Evolutionary conservation across 2,113 vertebrate species (phyloP), one percentile per base, ranked within the genome.

Genomic region (Nothobranchius furzeri): DNA sequence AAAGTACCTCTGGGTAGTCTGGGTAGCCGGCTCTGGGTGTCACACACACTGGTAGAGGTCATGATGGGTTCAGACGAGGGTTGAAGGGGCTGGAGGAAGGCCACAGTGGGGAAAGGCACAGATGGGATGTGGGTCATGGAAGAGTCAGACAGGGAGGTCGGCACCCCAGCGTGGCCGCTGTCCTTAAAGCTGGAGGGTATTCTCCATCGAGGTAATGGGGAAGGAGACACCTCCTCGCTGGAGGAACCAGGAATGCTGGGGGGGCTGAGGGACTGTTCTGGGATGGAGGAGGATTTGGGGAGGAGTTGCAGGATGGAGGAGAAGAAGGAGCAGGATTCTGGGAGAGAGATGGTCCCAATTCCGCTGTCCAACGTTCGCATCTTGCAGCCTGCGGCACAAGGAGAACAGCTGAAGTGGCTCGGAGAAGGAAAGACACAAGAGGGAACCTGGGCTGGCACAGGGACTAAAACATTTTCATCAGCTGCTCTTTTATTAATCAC

Each of bases 311-410:
- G 81, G 75, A 91, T 86, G 74, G 89, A 89, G 84, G 90, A 90
- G 89, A 90, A 90, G 85, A 91, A 89, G 81, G 88, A 94, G 70
- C 93, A 95, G 30, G 95, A 94, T 90, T 96, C 95, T 0, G 95
- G 94, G 59, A 95, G 95, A 15, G 95, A 95, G 71, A 97, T 96
- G 81, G 96, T 97, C 78, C 95, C 96, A 9, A 97, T 97, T 37
- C 96, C 96, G 2, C 95, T 97, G 93, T 96, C 96, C 89, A 96
- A 70, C 0, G 95, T 97, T 91, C 95, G 93, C 94, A 95, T 97
- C 92, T 95, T 93, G 92, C 95, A 94, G 91, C 91, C 95, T 96
- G 83, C 60, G 75, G 86, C 50, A 94, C 55, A 94, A 81, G 82
- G 90, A 89, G 85, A 89, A 0, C 77, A 78, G 73, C 64, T 88